A percentile compares a stretch with the other conserved stretches of the same genome.
Evolutionary conservation across 2,888 invertebrate species (phyloP).

Genomic region (Acanthosoma haemorrhoidale): DNA sequence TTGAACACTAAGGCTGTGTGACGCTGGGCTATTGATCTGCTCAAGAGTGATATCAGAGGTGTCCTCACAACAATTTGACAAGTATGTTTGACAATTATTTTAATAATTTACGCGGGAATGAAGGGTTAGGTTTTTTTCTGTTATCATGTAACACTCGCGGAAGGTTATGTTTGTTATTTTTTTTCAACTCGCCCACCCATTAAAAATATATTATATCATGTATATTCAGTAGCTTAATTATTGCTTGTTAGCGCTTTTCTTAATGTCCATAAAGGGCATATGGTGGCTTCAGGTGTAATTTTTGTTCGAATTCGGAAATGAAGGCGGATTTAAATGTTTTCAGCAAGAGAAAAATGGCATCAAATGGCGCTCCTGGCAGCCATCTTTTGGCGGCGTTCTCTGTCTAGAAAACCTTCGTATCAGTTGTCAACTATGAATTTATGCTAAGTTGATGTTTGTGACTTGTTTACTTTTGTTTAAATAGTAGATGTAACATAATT

Average conservation of each 20-base stretch:
- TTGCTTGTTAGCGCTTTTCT: neutral
- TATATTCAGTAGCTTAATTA: neutral
- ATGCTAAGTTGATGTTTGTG: neutral
- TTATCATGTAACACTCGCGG: conserved; percentile 16
- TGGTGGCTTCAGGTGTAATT: too few relatives aligned
- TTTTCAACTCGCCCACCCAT: neutral
- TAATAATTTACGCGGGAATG: conserved; percentile 1
- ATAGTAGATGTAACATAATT: neutral
- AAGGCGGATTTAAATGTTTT: too few relatives aligned
- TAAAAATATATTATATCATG: neutral
- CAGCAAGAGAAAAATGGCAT: too few relatives aligned
- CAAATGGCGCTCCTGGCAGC: conserved; percentile 8
- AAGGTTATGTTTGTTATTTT: conserved; percentile 18
- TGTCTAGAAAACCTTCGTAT: neutral
- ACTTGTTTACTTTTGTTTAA: neutral
- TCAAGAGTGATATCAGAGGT: neutral
- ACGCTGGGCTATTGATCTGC: neutral
- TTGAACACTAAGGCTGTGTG: neutral
- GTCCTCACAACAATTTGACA: neutral
- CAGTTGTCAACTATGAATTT: neutral
- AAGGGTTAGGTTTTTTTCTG: conserved; percentile 7
- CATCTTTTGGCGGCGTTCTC: conserved; percentile 26
- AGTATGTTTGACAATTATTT: neutral
- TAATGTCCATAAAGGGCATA: too few relatives aligned
- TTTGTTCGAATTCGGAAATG: too few relatives aligned